Base-by-base conservation (phyloP, 2,113 vertebrate genomes). In the Bubalus kerabau region DNA sequence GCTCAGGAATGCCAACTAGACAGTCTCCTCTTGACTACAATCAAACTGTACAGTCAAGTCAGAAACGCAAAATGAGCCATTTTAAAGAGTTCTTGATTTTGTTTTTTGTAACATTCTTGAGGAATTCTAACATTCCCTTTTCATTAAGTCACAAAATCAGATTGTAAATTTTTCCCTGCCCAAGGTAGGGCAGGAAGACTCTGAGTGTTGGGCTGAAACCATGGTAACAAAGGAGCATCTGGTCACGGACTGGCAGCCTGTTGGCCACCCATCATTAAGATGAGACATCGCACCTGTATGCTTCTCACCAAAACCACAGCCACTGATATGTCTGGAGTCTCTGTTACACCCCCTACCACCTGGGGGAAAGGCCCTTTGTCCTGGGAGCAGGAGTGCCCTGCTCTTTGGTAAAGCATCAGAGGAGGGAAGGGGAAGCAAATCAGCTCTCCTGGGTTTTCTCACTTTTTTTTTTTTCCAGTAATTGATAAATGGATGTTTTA, bases 51-150 rank as follows among this genome's bases (percentile, higher is more conserved):
- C 85, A 91, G 40, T 60, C 59, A 62, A 88, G 52, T 87, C 46
- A 92, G 74, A 97, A 91, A 93, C 19, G 14, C 28, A 80, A 94
- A 93, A 36, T 0, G 13, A 89, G 26, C 36, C 26, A 56, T 84
- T 92, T 94, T 59, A 81, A 97, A 81, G 40, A 57, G 7, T 64
- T 94, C 89, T 86, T 60, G 28, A 43, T 60, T 93, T 71, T 83
- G 71, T 54, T 84, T 78, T 83, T 40, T 71, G 8, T 12, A 87
- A 56, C 56, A 60, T 87, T 81, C 52, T 91, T 76, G 50, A 59
- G 93, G 92, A 87, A 95, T 78, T 64, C 62, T 67, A 67, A 88
- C 43, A 32, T 84, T 82, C 93, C 14, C 86, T 91, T 94, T 90
- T 78, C 59, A 67, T 19, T 9, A 46, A 80, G 87, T 78, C 67